Base-by-base conservation (phyloP, 2,888 invertebrate species). In the Pseudococcus viburni region DNA sequence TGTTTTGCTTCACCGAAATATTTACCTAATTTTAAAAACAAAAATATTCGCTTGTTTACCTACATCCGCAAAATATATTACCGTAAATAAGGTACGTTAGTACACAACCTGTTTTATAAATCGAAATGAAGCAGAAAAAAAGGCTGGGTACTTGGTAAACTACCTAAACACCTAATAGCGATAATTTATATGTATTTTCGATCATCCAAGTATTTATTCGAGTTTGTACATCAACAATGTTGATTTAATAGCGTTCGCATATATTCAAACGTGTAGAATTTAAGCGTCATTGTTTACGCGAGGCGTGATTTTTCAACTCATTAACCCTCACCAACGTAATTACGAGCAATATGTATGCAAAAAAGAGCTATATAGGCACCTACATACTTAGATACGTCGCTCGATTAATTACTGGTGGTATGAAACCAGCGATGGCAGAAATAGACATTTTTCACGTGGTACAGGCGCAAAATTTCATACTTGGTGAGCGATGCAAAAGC, bases 281-380 rank as follows among this genome's bases (percentile, higher is more conserved):
- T 46, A 42, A 46, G 11, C 46, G 80, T 83, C 80, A 83, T 46
- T 83, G 80, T 83, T 42, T 83, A 46, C 80, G 26, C 26, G 3
- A 6, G 42, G 42, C 0, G 80, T 22, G 1, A n/a, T 80, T 22
- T 80, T 33, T 42, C 8, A 39, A 42, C 39, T n/a, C 17, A 80
- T 83, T 83, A 83, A 83, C 80, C 80, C 46, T 83, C 80, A 51
- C 42, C 42, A 42, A 42, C 42, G 6, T 42, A 42, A 42, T 42
- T 42, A 33, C 26, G 1, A 33, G 26, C 3, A 0, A 42, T 42
- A 42, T 5, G 42, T 33, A 33, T 33, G 26, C 26, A 42, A 42
- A 42, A 42, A 42, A 42, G 42, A 42, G 26, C 26, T 33, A n/a
- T n/a, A n/a, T n/a, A 33, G 26, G 26, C 3, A 33, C 3, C 1